phyloP scores from a whole-genome alignment of 2,113 vertebrate genomes.

The Tamias sibiricus region DNA sequence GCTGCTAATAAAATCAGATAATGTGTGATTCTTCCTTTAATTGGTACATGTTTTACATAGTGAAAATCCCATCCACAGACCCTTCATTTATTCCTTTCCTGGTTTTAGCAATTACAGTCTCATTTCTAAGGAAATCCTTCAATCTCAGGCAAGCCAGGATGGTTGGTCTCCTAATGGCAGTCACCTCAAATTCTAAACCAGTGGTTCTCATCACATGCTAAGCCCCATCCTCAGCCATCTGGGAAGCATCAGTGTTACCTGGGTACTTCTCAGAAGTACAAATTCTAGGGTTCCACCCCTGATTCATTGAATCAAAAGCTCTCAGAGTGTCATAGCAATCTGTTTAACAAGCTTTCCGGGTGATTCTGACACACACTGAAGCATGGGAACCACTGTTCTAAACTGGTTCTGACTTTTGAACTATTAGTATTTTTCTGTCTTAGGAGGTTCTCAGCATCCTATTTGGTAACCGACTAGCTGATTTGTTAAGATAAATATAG shows the following conservation, averaged over 20 bases:
- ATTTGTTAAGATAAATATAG: background rate
- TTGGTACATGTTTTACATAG: background rate
- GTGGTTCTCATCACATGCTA: background rate
- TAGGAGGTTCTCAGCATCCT: background rate
- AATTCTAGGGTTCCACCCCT: background rate
- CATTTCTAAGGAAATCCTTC: background rate
- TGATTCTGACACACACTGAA: background rate
- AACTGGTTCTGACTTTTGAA: background rate
- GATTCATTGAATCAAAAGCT: background rate
- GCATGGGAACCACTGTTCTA: background rate
- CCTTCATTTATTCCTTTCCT: background rate
- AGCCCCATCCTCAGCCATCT: accelerated
- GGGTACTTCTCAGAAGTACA: background rate
- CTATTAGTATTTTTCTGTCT: background rate
- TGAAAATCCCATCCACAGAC: background rate
- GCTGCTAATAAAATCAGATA: background rate
- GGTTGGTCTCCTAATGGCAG: background rate
- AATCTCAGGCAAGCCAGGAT: background rate
- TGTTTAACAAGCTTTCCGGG: background rate
- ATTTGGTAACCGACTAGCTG: background rate
- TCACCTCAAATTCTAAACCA: background rate
- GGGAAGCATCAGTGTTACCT: background rate
- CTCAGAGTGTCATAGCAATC: background rate
- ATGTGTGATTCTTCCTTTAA: background rate
- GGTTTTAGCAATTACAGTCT: background rate